phyloP scores from a whole-genome alignment of 1,140 invertebrate species.

The Pygmarrhopalites habei region DNA sequence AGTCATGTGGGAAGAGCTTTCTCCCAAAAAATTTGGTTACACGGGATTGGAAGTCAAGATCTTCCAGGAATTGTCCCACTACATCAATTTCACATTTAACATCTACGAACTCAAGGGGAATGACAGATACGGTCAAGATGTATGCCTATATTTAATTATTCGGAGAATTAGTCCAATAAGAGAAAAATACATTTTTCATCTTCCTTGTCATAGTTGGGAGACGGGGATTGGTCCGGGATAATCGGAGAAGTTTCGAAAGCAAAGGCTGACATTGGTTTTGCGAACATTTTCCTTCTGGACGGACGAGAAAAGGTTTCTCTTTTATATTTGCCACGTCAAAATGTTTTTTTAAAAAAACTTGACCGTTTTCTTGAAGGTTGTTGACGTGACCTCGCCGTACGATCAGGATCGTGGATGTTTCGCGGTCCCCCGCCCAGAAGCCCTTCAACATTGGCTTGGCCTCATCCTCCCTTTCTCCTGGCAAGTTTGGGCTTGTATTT shows the following conservation, averaged over 20 bases:
- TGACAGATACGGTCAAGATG: conserved; percentile 39
- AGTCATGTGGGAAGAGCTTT: conserved; percentile 33
- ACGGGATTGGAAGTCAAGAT: conserved; percentile 37
- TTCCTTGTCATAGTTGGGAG: no score
- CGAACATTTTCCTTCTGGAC: conserved; percentile 39
- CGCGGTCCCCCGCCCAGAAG: conserved; percentile 38
- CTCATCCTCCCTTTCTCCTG: conserved; percentile 38
- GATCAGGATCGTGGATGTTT: conserved; percentile 37
- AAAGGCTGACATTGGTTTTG: conserved; percentile 40
- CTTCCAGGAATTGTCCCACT: conserved; percentile 30
- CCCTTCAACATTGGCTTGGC: conserved; percentile 37
- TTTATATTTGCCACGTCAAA: background rate
- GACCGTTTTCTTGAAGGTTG: no score
- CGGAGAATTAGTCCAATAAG: no score
- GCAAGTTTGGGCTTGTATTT: conserved; percentile 38
- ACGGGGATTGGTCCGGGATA: conserved; percentile 40
- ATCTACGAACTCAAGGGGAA: conserved; percentile 35
- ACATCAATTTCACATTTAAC: conserved; percentile 39
- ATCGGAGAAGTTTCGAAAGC: conserved; percentile 39
- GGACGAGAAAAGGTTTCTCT: conserved; percentile 36
- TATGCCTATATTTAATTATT: no score
- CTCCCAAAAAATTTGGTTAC: conserved; percentile 20
- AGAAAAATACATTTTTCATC: no score
- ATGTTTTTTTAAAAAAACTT: no score
- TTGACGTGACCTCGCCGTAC: conserved; percentile 38